These are phyloP conservation scores for Pimephales promelas DNA, from an alignment of 2,113 vertebrate genomes.

Conservation along the genomic window DNA sequence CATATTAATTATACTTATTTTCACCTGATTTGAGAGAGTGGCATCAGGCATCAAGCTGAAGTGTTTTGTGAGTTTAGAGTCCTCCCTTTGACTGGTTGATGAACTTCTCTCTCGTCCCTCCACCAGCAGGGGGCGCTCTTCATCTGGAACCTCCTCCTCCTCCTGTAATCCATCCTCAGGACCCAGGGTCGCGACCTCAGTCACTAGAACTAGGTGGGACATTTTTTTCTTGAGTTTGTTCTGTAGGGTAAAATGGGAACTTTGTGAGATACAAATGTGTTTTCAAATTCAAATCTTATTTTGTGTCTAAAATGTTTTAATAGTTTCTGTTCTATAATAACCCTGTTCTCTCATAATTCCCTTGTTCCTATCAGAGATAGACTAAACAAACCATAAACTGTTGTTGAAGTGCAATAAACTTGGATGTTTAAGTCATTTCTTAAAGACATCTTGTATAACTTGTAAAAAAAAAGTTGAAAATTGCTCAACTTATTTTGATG, in stretches of 20 bases:
- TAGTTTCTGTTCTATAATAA: not conserved
- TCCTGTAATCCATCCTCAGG: slow-evolving; percentile 29
- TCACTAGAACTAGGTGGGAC: slow-evolving; percentile 71
- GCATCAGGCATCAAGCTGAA: slow-evolving; percentile 72
- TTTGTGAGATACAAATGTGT: not conserved
- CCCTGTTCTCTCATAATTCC: not conserved
- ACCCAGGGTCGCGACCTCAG: slow-evolving; percentile 56
- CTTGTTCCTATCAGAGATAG: not conserved
- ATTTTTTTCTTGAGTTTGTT: slow-evolving; percentile 72
- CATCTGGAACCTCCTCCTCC: slow-evolving; percentile 59
- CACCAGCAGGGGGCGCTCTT: slow-evolving; percentile 71
- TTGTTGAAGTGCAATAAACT: not conserved
- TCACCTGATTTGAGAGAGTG: slow-evolving; percentile 68
- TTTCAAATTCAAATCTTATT: no score
- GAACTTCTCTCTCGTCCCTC: slow-evolving; percentile 25
- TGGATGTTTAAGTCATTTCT: no score
- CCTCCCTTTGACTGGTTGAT: slow-evolving; percentile 53
- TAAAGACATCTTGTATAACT: no score
- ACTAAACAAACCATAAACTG: not conserved
- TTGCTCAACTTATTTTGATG: no score
- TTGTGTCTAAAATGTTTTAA: no score
- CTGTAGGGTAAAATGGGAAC: slow-evolving; percentile 54
- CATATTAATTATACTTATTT: not conserved
- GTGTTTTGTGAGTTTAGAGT: slow-evolving; percentile 62
- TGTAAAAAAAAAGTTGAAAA: no score